Evolutionary conservation across 2,797 vertebrate species (phyloP), one percentile per base, ranked within the genome.

Genomic region (Agapornis canus): DNA sequence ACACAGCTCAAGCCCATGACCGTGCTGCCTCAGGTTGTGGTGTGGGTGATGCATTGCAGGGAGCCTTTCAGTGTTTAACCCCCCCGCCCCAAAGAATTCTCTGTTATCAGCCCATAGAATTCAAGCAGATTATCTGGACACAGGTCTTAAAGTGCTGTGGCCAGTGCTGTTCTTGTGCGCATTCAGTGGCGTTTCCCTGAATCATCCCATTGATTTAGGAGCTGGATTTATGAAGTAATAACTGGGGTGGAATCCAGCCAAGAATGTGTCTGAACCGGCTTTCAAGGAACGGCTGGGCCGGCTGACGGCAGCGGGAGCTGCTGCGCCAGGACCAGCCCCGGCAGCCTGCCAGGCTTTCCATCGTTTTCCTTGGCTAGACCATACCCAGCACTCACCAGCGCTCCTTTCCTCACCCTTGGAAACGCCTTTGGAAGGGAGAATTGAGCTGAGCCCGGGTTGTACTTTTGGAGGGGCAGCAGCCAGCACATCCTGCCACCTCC

Each of bases 241-340:
- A 71, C 81, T 7, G 66, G 35, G 56, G 35, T 56, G 95, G 91
- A 86, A 94, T 39, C 78, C 84, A 93, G 91, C 91, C 95, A 96
- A 73, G 94, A 94, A 94, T 94, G 86, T 82, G 95, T 93, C 94
- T 94, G 86, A 82, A 84, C 92, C 82, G 92, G 93, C 94, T 93
- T 96, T 95, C 95, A 91, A 95, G 96, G 95, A 96, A 94, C 5
- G 3, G 22, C 78, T 8, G 88, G 69, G 57, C 49, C 35, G 4
- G 75, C 39, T 59, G 84, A 66, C 2, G 0, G 87, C 52, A 59
- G 3, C 2, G 11, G 2, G 75, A 79, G 29, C 63, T 25, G 82
- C 90, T 82, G 90, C 23, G 3, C 76, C 79, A 85, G 87, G 85
- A 75, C 9, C 71, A 72, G 87, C 45, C 70, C 57, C 0, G 0